Evolutionary conservation across 1,140 invertebrate genomes (phyloP), one percentile per base, ranked within the genome.

Genomic region (Teleopsis dalmanni): DNA sequence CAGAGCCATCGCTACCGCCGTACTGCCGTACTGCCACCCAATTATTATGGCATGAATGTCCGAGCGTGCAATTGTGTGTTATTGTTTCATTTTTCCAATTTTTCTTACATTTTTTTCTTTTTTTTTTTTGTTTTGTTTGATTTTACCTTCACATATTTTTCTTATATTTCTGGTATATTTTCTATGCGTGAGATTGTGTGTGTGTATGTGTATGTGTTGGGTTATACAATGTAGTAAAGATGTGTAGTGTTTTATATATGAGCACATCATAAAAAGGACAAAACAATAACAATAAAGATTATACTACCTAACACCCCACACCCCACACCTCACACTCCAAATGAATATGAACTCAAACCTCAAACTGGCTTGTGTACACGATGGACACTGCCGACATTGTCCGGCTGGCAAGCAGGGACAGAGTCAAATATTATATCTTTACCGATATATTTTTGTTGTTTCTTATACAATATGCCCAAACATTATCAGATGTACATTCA

Each of bases 251-350:
- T 14, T 13, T 9, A 35, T 4, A 35, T n/a, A n/a, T n/a, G n/a
- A n/a, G n/a, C n/a, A 56, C 57, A 59, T 59, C 57, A 60, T 64
- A 62, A 55, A 63, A 59, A 54, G 52, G 57, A 62, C 62, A 65
- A 65, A 65, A 59, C 59, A 64, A 64, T 65, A 62, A 62, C 62
- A 65, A 65, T 60, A 65, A 62, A 65, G 59, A 65, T 65, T 55
- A 64, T 58, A 59, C 26, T 40, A 11, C 1, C 7, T 2, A 14
- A 44, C 16, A n/a, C n/a, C n/a, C n/a, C n/a, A n/a, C n/a, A n/a
- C n/a, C n/a, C n/a, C n/a, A n/a, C n/a, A n/a, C n/a, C n/a, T n/a
- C n/a, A n/a, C n/a, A n/a, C n/a, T n/a, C n/a, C n/a, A n/a, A n/a
- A n/a, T n/a, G n/a, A n/a, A n/a, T n/a, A n/a, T n/a, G n/a, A n/a